These are phyloP conservation scores for Keiferia lycopersicella DNA, from an alignment of 2,888 invertebrate genomes.

Conservation along the genomic window DNA sequence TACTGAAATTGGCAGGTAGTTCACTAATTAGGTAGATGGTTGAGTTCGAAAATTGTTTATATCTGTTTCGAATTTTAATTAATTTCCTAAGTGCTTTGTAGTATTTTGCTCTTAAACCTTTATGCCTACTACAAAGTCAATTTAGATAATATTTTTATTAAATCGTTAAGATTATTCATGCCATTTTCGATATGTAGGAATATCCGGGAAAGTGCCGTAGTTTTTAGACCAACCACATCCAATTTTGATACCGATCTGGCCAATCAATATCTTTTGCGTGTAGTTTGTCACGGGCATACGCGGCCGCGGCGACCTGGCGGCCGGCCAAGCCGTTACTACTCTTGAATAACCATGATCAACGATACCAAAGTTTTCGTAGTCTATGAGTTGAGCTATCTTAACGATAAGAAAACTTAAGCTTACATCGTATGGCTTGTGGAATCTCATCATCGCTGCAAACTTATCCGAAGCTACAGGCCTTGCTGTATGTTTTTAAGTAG, in stretches of 20 bases:
- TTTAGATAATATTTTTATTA: too few species aligned
- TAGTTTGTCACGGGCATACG: constrained; percentile 43
- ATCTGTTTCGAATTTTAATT: constrained; percentile 2
- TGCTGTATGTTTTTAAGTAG: too few species aligned
- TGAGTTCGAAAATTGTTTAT: background rate
- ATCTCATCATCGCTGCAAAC: too few species aligned
- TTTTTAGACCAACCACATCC: background rate
- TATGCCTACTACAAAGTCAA: background rate
- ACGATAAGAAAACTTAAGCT: background rate
- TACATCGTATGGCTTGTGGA: too few species aligned
- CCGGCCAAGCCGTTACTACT: constrained; percentile 35
- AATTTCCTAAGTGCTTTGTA: background rate
- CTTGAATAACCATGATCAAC: constrained; percentile 9
- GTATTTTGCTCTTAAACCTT: background rate
- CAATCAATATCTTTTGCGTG: constrained; percentile 44
- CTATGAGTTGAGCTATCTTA: background rate
- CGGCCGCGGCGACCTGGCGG: constrained; percentile 40
- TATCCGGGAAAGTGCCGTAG: background rate
- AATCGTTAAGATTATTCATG: too few species aligned
- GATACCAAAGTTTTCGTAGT: background rate
- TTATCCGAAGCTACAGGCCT: too few species aligned
- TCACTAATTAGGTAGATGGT: background rate
- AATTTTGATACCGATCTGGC: background rate
- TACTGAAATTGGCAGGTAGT: background rate
- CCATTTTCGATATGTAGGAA: too few species aligned